Evolutionary conservation across 1,140 invertebrate genomes (phyloP), one percentile per base, ranked within the genome.

Genomic region (Lordiphosa collinella): DNA sequence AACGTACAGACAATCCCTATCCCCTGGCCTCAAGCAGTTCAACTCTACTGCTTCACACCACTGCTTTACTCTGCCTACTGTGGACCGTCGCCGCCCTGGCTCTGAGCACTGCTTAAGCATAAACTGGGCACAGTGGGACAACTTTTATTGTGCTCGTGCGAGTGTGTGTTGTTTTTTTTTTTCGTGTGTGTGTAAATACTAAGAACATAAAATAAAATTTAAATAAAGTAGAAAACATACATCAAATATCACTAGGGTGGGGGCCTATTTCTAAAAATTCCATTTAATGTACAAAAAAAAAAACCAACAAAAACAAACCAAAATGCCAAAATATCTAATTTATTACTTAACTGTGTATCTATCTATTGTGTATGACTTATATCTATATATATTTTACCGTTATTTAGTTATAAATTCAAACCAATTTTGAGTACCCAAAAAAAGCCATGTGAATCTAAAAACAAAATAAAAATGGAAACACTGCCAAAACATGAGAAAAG

Each of bases 1-100:
- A 65, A 56, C 52, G 40, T 16, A 76, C 78, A 80, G 76, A 71
- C 63, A 80, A 80, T 12, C 76, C 76, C 25, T 69, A 82, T 68
- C 71, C 78, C 44, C 48, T 43, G 37, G 59, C 52, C 38, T 14
- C 25, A 54, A 63, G 55, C 44, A 60, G 72, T 37, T 67, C 49
- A 46, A 48, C 44, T 12, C 48, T 36, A 36, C 52, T 31, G 51
- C 58, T 38, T 52, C 50, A 59, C 43, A 56, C 55, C 58, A 59
- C 66, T 70, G 66, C 70, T 68, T 29, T 48, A 53, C 53, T 46
- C 52, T 52, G 52, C 61, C 16, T 61, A 40, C 41, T 48, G 56
- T 63, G 53, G 65, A 16, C 18, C 64, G 34, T 12, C 55, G 8
- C 18, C 52, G 25, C 48, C 34, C 37, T 40, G 52, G 38, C 67